Evolutionary conservation across 2,113 vertebrate species (phyloP).

Genomic region (cattle (Bos taurus)): DNA sequence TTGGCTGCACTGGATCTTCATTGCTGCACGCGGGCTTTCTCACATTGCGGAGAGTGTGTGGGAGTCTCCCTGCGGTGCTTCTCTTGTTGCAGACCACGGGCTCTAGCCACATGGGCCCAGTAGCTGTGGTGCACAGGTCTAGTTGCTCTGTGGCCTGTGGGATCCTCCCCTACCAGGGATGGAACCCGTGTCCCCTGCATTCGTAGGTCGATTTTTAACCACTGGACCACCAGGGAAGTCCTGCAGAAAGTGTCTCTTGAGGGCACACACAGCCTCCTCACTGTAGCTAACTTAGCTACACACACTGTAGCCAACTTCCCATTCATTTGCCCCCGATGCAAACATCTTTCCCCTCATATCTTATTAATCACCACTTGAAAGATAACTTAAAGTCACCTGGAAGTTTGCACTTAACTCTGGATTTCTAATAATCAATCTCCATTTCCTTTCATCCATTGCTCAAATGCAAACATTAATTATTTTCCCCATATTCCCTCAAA

Average conservation of each 20-base stretch:
- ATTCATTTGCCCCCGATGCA: too few relatives aligned
- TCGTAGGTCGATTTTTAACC: background rate
- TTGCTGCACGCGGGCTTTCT: accelerated
- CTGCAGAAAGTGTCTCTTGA: accelerated
- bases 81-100: accelerated
- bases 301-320: background rate
- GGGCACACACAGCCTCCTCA: background rate
- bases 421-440: background rate
- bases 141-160: background rate
- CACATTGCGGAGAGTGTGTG: background rate
- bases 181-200: background rate
- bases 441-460: background rate
- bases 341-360: background rate
- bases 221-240: background rate
- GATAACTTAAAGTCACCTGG: background rate
- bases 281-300: background rate
- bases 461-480: background rate
- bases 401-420: background rate
- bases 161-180: background rate
- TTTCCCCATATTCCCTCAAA: background rate
- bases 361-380: background rate
- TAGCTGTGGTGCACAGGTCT: accelerated
- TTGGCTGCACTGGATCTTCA: accelerated
- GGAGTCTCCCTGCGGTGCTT: background rate
- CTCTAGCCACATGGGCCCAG: background rate